Evolutionary conservation across 2,888 invertebrate species (phyloP).

Genomic region (Octodonta nipae): DNA sequence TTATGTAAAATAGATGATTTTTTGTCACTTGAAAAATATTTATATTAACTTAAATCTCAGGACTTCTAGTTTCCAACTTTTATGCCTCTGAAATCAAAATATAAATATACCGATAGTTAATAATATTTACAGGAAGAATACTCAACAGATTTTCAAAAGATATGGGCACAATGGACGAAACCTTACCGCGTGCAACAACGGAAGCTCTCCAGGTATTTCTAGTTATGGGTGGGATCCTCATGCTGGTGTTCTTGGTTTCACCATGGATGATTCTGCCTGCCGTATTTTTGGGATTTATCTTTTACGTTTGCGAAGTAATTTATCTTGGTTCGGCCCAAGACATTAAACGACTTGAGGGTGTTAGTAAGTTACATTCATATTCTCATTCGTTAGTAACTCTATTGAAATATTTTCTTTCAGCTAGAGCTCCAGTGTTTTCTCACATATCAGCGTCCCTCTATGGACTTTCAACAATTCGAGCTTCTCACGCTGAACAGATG

Average conservation of each 20-base stretch:
- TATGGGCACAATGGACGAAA: constrained; percentile 63
- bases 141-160: constrained; percentile 77
- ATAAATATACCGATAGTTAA: not conserved
- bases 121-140: constrained; percentile 51
- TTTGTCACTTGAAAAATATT: not conserved
- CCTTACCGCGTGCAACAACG: constrained; percentile 51
- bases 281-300: constrained; percentile 46
- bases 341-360: constrained; percentile 50
- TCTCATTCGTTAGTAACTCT: not conserved
- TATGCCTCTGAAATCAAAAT: not conserved
- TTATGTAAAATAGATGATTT: not conserved
- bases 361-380: constrained; percentile 32
- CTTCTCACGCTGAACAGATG: constrained; percentile 57
- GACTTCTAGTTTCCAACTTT: no score
- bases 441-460: constrained; percentile 74
- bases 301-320: constrained; percentile 48
- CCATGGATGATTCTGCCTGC: constrained; percentile 55
- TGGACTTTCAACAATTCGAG: constrained; percentile 77
- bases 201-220: constrained; percentile 53
- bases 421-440: constrained; percentile 75
- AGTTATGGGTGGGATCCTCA: constrained; percentile 56
- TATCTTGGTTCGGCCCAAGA: constrained; percentile 60
- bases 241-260: constrained; percentile 56
- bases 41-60: not conserved
- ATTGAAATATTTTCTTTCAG: constrained; percentile 31